phyloP scores from a whole-genome alignment of 2,113 vertebrate species.

The Mustelus asterias region DNA sequence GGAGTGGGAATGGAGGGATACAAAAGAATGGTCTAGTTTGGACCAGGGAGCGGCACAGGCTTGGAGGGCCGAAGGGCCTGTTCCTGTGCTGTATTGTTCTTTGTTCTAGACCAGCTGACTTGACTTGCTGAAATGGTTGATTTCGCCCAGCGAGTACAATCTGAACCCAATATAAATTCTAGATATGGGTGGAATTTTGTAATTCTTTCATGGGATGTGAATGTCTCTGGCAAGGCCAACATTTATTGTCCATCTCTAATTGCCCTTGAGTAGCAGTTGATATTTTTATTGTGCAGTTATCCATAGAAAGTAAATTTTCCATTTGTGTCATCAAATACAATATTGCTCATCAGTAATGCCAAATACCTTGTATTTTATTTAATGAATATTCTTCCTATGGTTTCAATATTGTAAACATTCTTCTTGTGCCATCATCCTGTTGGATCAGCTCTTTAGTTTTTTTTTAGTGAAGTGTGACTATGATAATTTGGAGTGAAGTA shows the following conservation, averaged over 20 bases:
- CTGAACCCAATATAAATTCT: not conserved
- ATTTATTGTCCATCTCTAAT: no score
- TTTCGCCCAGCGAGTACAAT: not conserved
- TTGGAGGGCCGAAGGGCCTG: no score
- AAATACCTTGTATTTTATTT: not conserved
- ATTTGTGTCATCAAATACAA: not conserved
- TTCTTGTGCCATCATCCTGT: not conserved
- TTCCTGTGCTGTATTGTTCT: no score
- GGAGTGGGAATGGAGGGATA: no score
- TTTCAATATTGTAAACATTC: not conserved
- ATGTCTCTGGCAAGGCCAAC: no score
- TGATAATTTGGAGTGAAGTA: not conserved
- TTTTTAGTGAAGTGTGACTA: no score
- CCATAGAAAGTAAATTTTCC: not conserved
- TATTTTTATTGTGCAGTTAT: not conserved
- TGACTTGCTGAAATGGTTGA: not conserved
- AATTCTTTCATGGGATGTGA: no score
- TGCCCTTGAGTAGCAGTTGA: not conserved
- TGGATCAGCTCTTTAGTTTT: not conserved
- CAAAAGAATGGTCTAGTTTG: no score
- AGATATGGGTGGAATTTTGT: not conserved
- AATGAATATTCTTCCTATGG: not conserved
- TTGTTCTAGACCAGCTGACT: no score
- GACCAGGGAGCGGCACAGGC: no score
- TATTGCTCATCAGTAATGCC: not conserved